phyloP scores from a whole-genome alignment of 2,113 vertebrate species.

The Stegostoma tigrinum region DNA sequence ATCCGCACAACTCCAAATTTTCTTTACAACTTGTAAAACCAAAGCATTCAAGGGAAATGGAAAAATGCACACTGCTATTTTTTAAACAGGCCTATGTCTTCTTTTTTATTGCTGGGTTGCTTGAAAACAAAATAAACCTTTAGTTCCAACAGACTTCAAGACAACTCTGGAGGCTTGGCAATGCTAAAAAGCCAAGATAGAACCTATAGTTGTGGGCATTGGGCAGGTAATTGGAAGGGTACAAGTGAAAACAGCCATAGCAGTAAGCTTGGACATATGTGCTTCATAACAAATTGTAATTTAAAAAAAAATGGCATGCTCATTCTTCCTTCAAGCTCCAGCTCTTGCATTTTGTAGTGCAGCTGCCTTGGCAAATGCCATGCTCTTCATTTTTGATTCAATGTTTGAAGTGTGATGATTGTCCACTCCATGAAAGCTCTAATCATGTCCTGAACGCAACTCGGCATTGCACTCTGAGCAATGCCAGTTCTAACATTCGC shows the following conservation, averaged over 20 bases:
- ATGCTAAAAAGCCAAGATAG: neutral
- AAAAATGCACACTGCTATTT: neutral
- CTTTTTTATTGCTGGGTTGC: neutral
- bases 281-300: neutral
- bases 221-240: neutral
- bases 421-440: slow-evolving; percentile 1
- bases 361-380: neutral
- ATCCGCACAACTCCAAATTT: neutral
- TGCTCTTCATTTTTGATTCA: neutral
- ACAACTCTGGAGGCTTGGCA: neutral
- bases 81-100: neutral
- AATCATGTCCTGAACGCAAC: neutral
- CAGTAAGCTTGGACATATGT: neutral
- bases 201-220: neutral
- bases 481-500: neutral
- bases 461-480: neutral
- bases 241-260: neutral
- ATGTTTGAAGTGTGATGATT: neutral
- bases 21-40: neutral
- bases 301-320: neutral
- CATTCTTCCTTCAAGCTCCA: neutral
- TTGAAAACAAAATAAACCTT: neutral
- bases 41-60: neutral
- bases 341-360: neutral
- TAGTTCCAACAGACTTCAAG: neutral